Conservation (phyloP, 2,797 vertebrate genomes). For the Tragelaphus oryx region DNA sequence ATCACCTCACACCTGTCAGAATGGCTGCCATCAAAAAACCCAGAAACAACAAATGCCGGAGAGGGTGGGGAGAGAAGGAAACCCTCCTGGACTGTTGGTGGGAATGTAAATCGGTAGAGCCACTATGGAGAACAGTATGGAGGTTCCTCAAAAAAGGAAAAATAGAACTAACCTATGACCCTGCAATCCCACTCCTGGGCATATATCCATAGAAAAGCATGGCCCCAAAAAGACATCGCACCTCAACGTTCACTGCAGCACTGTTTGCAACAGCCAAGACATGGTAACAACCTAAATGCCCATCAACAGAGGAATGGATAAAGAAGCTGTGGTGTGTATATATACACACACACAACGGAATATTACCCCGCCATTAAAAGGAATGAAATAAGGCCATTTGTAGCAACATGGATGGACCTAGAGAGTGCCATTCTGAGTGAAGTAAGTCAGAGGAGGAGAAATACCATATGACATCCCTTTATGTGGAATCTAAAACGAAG, state of each 20-base stretch:
- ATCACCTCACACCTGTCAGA: neutral
- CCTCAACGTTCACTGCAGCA: neutral
- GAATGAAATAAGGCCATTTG: neutral
- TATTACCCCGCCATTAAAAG: neutral
- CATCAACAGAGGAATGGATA: neutral
- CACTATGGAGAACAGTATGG: neutral
- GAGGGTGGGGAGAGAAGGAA: neutral
- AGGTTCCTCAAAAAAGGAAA: neutral
- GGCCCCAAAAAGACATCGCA: neutral
- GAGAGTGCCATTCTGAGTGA: neutral
- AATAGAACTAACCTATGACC: neutral
- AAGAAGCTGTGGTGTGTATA: neutral
- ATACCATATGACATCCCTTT: neutral
- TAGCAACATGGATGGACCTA: neutral
- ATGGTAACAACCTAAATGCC: neutral
- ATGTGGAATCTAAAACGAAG: rapidly evolving
- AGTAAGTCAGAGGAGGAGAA: neutral
- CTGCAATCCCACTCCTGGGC: neutral
- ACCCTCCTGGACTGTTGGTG: neutral
- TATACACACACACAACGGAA: neutral
- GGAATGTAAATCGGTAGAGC: neutral
- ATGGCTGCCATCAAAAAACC: neutral
- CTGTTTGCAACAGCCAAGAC: neutral
- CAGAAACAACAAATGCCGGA: neutral
- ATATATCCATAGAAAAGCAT: neutral